phyloP scores from a whole-genome alignment of 2,797 vertebrate genomes.

The Mormyrus hasselquistii region DNA sequence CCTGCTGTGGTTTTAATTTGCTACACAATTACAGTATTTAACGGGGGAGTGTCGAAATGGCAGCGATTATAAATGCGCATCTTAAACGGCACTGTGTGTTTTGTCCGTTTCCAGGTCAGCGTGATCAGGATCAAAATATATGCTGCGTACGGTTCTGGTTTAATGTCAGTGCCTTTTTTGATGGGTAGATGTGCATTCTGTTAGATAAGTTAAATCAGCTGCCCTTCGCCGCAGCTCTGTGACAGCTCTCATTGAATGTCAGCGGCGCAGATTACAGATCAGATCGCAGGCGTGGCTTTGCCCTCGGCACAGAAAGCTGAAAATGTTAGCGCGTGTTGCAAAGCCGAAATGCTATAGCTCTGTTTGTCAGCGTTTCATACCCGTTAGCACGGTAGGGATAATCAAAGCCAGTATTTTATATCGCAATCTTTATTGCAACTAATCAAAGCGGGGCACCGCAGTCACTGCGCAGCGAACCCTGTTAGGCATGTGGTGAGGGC shows the following conservation, averaged over 20 bases:
- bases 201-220: neutral
- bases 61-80: neutral
- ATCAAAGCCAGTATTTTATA: neutral
- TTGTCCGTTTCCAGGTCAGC: neutral
- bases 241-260: neutral
- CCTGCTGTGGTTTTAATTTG: neutral
- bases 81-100: neutral
- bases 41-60: neutral
- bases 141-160: neutral
- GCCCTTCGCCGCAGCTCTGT: neutral
- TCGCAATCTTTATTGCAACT: neutral
- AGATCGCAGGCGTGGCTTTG: neutral
- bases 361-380: neutral
- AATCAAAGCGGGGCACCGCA: neutral
- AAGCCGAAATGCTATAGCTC: neutral
- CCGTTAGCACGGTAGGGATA: neutral
- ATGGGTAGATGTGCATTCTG: neutral
- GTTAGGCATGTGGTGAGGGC: slow-evolving; percentile 6
- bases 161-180: neutral
- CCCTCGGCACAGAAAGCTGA: neutral
- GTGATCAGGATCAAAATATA: neutral
- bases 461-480: neutral
- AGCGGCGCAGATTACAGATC: neutral
- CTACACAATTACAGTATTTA: neutral
- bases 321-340: neutral